Evolutionary conservation across 2,888 invertebrate species (phyloP), one percentile per base, ranked within the genome.

Genomic region (Polymixis flavicincta): DNA sequence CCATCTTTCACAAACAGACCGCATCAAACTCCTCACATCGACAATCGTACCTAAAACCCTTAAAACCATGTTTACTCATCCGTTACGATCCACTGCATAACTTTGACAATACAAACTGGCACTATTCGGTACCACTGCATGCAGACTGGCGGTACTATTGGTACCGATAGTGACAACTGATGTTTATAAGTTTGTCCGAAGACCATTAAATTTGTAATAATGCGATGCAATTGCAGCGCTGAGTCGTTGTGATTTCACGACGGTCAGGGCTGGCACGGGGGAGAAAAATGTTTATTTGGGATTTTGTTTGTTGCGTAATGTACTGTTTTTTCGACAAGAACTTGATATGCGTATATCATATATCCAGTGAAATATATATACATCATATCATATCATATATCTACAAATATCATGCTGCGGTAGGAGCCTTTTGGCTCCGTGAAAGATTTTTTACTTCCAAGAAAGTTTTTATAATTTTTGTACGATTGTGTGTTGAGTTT

Each of bases 161-260:
- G 61, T 63, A 76, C 69, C 61, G 37, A 85, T 77, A 83, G 83
- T 83, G 83, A 83, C 82, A 77, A 70, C 73, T 85, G 85, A 83
- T 73, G 74, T 83, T 85, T 83, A 85, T 83, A 70, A 67, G 74
- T 83, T 78, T 74, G 82, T 89, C 89, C 87, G 80, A 83, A 82
- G 87, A 79, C 88, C 92, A 92, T 92, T 92, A 92, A 92, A 88
- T 88, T 79, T 85, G 89, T 89, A 87, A 91, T 92, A 92, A 92
- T 89, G 87, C 87, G 83, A 88, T 85, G 88, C 89, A 87, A 88
- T 90, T 89, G 88, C 87, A 84, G 69, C 74, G 86, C 84, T 89
- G 85, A 85, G 74, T 88, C 88, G 84, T 72, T 74, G 75, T 83
- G 87, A 87, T 83, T 80, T 81, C 68, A 76, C 50, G 74, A 65